phyloP scores from a whole-genome alignment of 2,797 vertebrate genomes.

The Neosilurus mollespiculum region DNA sequence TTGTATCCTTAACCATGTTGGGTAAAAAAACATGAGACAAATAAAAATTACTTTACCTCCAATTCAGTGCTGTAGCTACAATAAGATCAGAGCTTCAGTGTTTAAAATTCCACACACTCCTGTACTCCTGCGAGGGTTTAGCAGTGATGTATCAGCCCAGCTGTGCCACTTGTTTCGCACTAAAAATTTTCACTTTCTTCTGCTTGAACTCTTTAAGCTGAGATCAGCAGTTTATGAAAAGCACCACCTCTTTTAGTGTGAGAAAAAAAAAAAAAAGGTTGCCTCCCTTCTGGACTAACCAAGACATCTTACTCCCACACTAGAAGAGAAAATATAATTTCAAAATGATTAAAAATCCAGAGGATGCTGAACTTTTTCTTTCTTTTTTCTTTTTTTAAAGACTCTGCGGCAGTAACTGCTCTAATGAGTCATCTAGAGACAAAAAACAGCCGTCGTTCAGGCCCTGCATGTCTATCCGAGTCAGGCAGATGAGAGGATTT shows the following conservation, averaged over 20 bases:
- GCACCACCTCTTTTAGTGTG: neutral
- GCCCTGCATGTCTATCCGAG: constrained; percentile 29
- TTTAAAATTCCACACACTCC: neutral
- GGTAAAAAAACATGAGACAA: neutral
- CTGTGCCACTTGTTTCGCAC: constrained; percentile 12
- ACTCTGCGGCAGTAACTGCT: constrained; percentile 11
- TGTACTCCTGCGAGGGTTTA: neutral
- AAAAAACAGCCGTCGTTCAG: constrained; percentile 26
- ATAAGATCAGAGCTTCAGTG: neutral
- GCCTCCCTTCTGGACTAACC: neutral
- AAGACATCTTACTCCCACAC: constrained; percentile 12
- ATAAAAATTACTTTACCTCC: neutral
- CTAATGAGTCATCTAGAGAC: constrained; percentile 31
- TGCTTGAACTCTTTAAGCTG: neutral
- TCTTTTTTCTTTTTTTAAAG: neutral
- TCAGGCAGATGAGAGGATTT: constrained; percentile 10
- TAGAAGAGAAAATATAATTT: constrained; percentile 11
- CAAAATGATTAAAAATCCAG: constrained; percentile 28
- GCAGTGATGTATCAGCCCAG: constrained; percentile 3
- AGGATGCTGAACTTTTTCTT: neutral
- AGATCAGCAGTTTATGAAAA: constrained; percentile 22
- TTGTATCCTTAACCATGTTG: neutral
- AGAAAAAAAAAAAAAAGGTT: neutral
- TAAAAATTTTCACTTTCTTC: constrained; percentile 21
- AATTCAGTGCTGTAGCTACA: neutral